Base-by-base conservation (phyloP, 2,888 invertebrate genomes). In the Torymus aiolomorphi region DNA sequence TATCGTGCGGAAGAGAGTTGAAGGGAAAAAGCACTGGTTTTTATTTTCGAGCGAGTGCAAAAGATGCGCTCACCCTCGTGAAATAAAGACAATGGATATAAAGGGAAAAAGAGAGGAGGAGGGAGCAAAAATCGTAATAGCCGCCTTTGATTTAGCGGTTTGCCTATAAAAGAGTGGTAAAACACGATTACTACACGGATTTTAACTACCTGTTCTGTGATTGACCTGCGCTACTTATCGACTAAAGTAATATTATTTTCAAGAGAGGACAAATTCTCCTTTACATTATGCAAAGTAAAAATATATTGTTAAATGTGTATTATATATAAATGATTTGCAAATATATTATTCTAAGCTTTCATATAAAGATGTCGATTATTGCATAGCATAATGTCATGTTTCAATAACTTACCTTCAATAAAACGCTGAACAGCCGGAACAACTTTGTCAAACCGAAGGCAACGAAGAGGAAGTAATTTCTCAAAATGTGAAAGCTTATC, bases 381-480 rank as follows among this genome's bases (percentile, higher is more conserved):
- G 0, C 31, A 42, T 5, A 42, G 42, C 42, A 42, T 42, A 42
- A 69, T 57, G 57, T 59, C 3, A 16, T 11, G 12, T 62, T 62
- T 14, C 63, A 70, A 31, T 54, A 54, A 54, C n/a, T 5, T 90
- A 94, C 94, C 91, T 91, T 92, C 90, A 2, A 96, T 95, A 88
- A 95, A 96, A 82, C 92, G 91, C 89, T 94, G 95, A 74, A 95
- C 94, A 59, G 93, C 96, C 5, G 95, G 95, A 74, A 95, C 94
- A 91, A 97, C 94, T 93, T 98, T 98, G 89, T 98, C 98, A 49
- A 95, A 94, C 65, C 98, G 93, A 85, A 98, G 92, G 84, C 96
- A 96, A 51, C 97, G 93, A 12, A 98, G 89, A 2, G 97, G 91
- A 83, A 96, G 91, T 88, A 98, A 91, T 91, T 94, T 95, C 92